phyloP scores from a whole-genome alignment of 1,140 invertebrate genomes.

The Scylla paramamosain region DNA sequence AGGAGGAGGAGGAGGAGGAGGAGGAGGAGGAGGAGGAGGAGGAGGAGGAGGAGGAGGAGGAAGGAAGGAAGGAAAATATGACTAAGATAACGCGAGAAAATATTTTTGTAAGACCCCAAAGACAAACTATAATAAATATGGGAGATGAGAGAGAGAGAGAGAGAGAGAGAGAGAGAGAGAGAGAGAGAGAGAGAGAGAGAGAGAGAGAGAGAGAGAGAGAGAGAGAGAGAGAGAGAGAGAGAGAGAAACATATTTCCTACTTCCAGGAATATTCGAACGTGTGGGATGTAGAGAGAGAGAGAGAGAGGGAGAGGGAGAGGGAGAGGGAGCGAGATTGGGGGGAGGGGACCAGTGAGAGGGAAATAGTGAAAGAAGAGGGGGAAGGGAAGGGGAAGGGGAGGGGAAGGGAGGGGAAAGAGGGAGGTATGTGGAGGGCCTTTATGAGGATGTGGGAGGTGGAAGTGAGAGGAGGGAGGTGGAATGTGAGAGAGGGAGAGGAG shows the following conservation, averaged over 20 bases:
- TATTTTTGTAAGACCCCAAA: not conserved
- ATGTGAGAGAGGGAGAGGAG: too few relatives aligned
- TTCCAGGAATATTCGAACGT: not conserved
- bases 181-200: not conserved
- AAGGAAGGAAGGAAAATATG: slow-evolving; percentile 16
- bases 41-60: not conserved
- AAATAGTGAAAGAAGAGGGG: not conserved
- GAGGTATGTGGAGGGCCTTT: not conserved
- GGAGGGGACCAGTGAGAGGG: not conserved
- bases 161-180: not conserved
- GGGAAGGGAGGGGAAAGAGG: not conserved
- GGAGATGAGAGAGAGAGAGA: not conserved
- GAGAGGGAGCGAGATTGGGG: too few relatives aligned
- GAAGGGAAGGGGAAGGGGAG: not conserved
- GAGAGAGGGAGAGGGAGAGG: not conserved
- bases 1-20: not conserved
- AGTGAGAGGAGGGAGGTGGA: too few relatives aligned
- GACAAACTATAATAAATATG: slow-evolving; percentile 2
- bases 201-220: not conserved
- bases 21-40: slow-evolving; percentile 16
- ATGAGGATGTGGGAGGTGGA: too few relatives aligned
- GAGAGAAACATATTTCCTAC: not conserved
- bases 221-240: slow-evolving; percentile 21
- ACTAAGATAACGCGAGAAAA: not conserved
- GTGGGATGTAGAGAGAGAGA: not conserved